phyloP scores from a whole-genome alignment of 2,888 invertebrate species.

The Clunio marinus region DNA sequence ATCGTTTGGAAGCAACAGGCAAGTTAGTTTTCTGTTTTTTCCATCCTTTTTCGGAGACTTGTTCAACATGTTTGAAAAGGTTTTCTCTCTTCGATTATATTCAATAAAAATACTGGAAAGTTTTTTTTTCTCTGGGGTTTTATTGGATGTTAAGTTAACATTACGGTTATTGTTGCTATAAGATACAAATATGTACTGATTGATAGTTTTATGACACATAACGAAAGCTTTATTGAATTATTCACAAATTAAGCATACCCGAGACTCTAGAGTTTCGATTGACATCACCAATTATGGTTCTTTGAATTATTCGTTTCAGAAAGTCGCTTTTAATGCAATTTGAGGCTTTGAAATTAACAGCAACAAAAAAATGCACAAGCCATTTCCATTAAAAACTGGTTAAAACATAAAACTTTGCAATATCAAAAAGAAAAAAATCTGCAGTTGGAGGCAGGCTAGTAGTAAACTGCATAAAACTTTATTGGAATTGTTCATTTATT shows the following conservation, averaged over 20 bases:
- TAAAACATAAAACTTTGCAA: background rate
- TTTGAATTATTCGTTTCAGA: background rate
- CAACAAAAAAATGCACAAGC: too few relatives aligned
- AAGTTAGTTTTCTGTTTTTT: conserved; percentile 24
- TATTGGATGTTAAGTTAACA: conserved; percentile 5
- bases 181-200: too few relatives aligned
- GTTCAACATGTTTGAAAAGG: conserved; percentile 6
- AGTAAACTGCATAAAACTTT: background rate
- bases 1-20: conserved; percentile 28
- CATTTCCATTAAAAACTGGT: conserved; percentile 2
- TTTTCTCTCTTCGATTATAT: background rate
- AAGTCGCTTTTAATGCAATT: background rate
- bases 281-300: background rate
- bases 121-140: background rate
- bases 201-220: too few relatives aligned
- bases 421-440: too few relatives aligned
- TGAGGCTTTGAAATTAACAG: too few relatives aligned
- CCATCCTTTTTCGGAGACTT: background rate
- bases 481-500: background rate
- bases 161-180: background rate
- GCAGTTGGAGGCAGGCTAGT: background rate
- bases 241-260: background rate
- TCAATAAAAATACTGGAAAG: conserved; percentile 27
- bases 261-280: background rate
- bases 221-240: background rate